Percentiles rank a stretch among this genome's conserved stretches.
phyloP scores from a whole-genome alignment of 1,140 invertebrate genomes.

The Saccostrea glomerata region DNA sequence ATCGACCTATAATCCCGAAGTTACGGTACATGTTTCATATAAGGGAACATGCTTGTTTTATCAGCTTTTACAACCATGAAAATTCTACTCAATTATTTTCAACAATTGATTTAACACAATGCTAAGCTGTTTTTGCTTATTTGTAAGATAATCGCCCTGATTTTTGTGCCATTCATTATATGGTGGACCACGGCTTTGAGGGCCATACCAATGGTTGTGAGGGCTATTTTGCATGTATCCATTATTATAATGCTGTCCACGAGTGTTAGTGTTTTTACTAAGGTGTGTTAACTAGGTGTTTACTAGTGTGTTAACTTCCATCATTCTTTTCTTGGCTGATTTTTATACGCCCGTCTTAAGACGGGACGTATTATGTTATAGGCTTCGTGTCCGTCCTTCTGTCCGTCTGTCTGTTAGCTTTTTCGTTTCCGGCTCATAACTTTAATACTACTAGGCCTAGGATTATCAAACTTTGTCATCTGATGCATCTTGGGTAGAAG shows the following conservation, averaged over 20 bases:
- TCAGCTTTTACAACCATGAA: neutral
- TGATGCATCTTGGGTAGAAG: too few relatives aligned
- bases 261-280: neutral
- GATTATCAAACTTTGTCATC: too few relatives aligned
- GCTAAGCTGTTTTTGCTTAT: neutral
- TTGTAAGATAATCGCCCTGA: neutral
- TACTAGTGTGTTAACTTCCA: neutral
- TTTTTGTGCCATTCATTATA: neutral
- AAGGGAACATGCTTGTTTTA: neutral
- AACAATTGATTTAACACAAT: neutral
- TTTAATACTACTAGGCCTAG: too few relatives aligned
- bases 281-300: too few relatives aligned
- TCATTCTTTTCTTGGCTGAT: neutral
- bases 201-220: too few relatives aligned
- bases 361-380: too few relatives aligned
- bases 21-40: neutral
- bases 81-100: neutral
- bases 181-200: neutral
- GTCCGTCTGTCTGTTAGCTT: too few relatives aligned
- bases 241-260: neutral
- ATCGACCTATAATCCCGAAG: too few relatives aligned
- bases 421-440: too few relatives aligned
- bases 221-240: neutral
- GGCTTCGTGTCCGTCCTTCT: too few relatives aligned
- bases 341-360: too few relatives aligned